Percentiles rank a stretch among this genome's conserved stretches.
Evolutionary conservation across 1,140 invertebrate genomes (phyloP).

Genomic region (Leptinotarsa undecemlineata): DNA sequence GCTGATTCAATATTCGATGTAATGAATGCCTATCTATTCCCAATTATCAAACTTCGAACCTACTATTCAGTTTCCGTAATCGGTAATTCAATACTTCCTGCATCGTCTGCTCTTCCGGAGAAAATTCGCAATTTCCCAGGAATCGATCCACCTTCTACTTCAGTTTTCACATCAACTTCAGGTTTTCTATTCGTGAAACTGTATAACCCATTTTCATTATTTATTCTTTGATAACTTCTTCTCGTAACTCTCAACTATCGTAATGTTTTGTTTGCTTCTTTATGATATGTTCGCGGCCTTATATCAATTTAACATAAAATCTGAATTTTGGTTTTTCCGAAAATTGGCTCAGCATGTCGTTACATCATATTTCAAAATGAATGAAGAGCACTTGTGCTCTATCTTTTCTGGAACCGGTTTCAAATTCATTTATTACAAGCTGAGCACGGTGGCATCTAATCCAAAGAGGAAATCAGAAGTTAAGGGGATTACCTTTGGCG

Average conservation of each 20-base stretch:
- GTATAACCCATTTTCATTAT: background rate
- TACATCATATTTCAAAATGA: background rate
- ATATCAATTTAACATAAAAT: background rate
- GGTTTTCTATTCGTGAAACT: background rate
- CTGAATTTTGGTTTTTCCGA: background rate
- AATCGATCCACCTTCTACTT: background rate
- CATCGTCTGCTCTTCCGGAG: background rate
- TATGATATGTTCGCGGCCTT: background rate
- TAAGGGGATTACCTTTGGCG: slow-evolving; percentile 10
- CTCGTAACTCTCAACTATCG: background rate
- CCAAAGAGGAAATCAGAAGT: slow-evolving; percentile 12
- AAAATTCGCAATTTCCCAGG: background rate
- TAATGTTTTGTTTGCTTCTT: background rate
- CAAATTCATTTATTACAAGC: slow-evolving; percentile 18
- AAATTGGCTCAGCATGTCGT: background rate
- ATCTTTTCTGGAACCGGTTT: background rate
- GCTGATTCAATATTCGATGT: background rate
- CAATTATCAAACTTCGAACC: background rate
- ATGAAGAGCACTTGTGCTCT: slow-evolving; percentile 6
- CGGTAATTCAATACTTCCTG: background rate
- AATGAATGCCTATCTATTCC: background rate
- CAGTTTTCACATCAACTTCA: slow-evolving; percentile 3
- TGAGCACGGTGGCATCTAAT: slow-evolving; percentile 14
- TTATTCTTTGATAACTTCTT: background rate
- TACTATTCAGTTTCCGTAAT: background rate